Base-by-base conservation (phyloP, 2,113 vertebrate species). In the Sturnus vulgaris region DNA sequence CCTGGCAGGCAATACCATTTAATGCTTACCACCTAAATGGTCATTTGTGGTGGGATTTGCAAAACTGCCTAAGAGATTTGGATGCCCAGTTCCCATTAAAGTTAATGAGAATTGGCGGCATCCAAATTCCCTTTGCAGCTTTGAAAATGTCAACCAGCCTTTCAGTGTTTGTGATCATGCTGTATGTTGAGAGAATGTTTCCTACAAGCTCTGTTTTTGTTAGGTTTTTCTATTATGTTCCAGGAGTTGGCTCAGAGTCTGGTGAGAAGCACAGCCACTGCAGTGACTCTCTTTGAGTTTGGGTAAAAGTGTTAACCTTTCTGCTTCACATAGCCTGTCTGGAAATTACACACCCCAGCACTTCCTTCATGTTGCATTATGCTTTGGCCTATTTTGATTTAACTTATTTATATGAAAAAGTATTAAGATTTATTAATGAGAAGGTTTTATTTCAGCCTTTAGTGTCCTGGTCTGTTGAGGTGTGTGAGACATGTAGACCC, bases 31-130 rank as follows among this genome's bases (percentile, higher is more conserved):
- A 95, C 94, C 93, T 94, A 95, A 93, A 89, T 76, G 95, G 90
- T 95, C 91, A 93, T 95, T 93, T 96, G 90, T 92, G 91, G 84
- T 95, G 97, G 92, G 95, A 96, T 96, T 90, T 96, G 63, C 95
- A 90, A 93, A 97, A 96, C 90, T 86, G 87, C 96, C 90, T 90
- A 66, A 63, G 96, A 96, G 90, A 96, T 95, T 95, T 96, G 93
- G 95, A 95, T 93, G 84, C 93, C 82, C 93, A 90, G 90, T 96
- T 96, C 87, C 93, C 87, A 95, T 95, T 95, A 95, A 95, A 96
- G 92, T 94, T 95, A 95, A 97, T 93, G 93, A 95, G 95, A 97
- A 95, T 70, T 96, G 94, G 90, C 79, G n/a, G 89, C 91, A 92
- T 91, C 94, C 93, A 93, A 93, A 97, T 93, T 93, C 94, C 92